Evolutionary conservation across 1,140 invertebrate genomes (phyloP).

Genomic region (Zaprionus ghesquierei): DNA sequence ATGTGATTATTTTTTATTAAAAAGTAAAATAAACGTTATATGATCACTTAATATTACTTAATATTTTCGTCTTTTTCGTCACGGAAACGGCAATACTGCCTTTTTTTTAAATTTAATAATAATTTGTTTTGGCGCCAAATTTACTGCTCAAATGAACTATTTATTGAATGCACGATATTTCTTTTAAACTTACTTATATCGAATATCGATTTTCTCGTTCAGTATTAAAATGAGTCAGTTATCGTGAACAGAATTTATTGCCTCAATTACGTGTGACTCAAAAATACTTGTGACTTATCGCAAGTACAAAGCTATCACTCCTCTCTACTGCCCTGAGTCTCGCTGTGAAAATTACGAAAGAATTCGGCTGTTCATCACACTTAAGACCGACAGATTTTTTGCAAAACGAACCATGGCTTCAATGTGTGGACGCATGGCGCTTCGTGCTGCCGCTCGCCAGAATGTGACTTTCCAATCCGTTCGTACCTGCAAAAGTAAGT

Average conservation of each 20-base stretch:
- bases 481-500: constrained; percentile 83
- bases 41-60: too few relatives aligned
- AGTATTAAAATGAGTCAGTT: not conserved
- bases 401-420: constrained; percentile 84
- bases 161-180: not conserved
- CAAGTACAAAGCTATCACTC: not conserved
- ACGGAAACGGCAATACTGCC: too few relatives aligned
- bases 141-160: not conserved
- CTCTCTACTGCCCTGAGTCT: constrained; percentile 46
- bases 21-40: too few relatives aligned
- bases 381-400: constrained; percentile 64
- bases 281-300: not conserved
- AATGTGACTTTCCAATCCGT: constrained; percentile 83
- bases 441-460: constrained; percentile 83
- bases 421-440: constrained; percentile 83
- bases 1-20: too few relatives aligned
- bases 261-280: not conserved
- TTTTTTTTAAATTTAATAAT: not conserved
- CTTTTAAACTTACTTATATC: not conserved
- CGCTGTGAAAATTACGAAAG: constrained; percentile 75
- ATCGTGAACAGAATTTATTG: not conserved
- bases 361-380: constrained; percentile 66
- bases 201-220: not conserved
- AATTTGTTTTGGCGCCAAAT: not conserved
- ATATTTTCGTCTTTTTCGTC: too few relatives aligned